Conservation (phyloP, 2,797 vertebrate genomes). For the Scomberomorus guttatus region DNA sequence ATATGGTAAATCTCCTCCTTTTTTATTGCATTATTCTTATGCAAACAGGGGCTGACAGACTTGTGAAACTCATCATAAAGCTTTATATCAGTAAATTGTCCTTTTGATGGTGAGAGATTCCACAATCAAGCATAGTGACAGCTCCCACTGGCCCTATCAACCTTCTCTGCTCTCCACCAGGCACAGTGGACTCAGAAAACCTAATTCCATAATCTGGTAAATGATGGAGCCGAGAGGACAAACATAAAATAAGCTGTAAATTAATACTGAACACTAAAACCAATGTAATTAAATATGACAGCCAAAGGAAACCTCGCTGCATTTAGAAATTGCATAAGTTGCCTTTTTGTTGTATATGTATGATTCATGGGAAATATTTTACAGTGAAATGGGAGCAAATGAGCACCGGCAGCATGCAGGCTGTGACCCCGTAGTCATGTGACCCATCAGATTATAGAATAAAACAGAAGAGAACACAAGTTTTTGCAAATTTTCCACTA, state of each 20-base stretch:
- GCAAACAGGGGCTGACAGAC: conserved; percentile 45
- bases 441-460: conserved; percentile 27
- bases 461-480: conserved; percentile 3
- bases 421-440: conserved; percentile 30
- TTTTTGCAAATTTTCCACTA: not conserved
- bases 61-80: conserved; percentile 58
- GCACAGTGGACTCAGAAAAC: conserved; percentile 70
- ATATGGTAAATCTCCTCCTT: conserved; percentile 21
- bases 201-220: conserved; percentile 80
- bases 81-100: conserved; percentile 61
- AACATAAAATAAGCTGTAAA: conserved; percentile 76
- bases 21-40: conserved; percentile 36
- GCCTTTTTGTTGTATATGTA: conserved; percentile 47
- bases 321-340: conserved; percentile 60
- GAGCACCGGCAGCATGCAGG: conserved; percentile 17
- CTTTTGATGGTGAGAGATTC: conserved; percentile 74
- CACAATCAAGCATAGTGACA: conserved; percentile 68
- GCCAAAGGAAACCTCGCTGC: conserved; percentile 56
- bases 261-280: conserved; percentile 69
- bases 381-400: conserved; percentile 39
- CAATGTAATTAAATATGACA: conserved; percentile 79
- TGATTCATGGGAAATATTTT: conserved; percentile 45
- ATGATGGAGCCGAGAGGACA: conserved; percentile 77
- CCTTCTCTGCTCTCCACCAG: conserved; percentile 55
- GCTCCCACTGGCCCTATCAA: conserved; percentile 74